These are phyloP conservation scores for Prietella phreatophila DNA, from an alignment of 2,113 vertebrate genomes.

Conservation along the genomic window DNA sequence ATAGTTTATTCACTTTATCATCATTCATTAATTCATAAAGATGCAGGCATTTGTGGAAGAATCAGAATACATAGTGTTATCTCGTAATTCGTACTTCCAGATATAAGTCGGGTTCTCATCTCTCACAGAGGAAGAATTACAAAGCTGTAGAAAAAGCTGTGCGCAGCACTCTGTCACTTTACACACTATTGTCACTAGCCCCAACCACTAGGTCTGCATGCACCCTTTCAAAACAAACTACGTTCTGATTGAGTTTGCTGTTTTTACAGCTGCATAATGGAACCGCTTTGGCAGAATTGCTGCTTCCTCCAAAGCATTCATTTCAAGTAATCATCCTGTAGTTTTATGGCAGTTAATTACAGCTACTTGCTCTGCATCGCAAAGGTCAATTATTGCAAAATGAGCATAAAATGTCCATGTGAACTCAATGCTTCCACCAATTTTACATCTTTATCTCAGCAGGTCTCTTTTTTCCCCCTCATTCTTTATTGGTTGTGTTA, in stretches of 20 bases:
- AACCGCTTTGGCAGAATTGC: conserved; percentile 87
- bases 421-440: conserved; percentile 69
- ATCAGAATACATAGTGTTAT: background rate
- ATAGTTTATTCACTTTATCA: background rate
- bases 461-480: conserved; percentile 81
- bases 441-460: conserved; percentile 82
- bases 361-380: conserved; percentile 89
- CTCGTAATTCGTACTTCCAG: background rate
- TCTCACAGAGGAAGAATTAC: background rate
- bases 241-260: conserved; percentile 81
- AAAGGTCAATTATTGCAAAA: conserved; percentile 95
- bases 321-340: conserved; percentile 93
- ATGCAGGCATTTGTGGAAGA: background rate
- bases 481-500: conserved; percentile 66
- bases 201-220: conserved; percentile 10
- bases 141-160: background rate
- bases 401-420: conserved; percentile 73
- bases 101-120: background rate
- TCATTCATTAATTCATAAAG: background rate
- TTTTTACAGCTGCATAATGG: conserved; percentile 90
- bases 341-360: conserved; percentile 91
- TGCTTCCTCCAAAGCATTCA: conserved; percentile 89
- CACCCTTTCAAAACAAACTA: conserved; percentile 70
- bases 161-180: background rate
- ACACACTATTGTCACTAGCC: background rate